Evolutionary conservation across 2,113 vertebrate genomes (phyloP), one percentile per base, ranked within the genome.

Genomic region (Coryphaenoides rupestris): DNA sequence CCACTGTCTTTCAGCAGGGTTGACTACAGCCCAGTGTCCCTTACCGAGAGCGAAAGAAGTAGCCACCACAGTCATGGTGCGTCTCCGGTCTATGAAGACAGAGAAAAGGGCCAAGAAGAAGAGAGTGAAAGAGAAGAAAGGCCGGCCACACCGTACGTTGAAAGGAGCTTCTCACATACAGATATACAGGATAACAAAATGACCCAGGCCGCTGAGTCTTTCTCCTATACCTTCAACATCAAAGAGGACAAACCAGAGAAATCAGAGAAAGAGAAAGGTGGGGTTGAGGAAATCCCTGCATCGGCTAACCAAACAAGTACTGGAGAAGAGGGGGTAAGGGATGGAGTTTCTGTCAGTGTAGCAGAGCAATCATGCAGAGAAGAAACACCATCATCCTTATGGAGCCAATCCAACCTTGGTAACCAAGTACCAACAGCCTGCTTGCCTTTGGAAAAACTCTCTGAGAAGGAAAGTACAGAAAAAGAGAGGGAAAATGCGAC

Each of bases 151-250:
- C 88, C 92, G 22, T 93, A 90, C 58, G 87, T 90, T 0, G 90
- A 92, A 62, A 94, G 90, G 57, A 93, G 88, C 71, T 93, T 92
- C 74, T 87, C 89, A 49, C 92, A 91, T 1, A 71, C 90, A 59
- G 92, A 94, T 60, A 88, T 93, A 19, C 93, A 92, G 46, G 94
- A 95, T 73, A 92, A 92, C 75, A 90, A 83, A 83, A 76, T 80
- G 63, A 78, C 76, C 0, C 75, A 79, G 69, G 75, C 65, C 55
- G 71, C 72, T 24, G 87, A 80, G 58, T 52, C 55, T 33, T 66
- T 60, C 60, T 79, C 72, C 15, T 83, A 75, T 61, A 66, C 84
- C n/a, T 79, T 84, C 23, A 81, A 67, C 59, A 66, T 84, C 40
- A 86, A 87, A 72, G 84, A 89, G 67, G 87, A 87, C 57, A 87